These are phyloP conservation scores for Hylaeus anthracinus DNA, from an alignment of 1,140 invertebrate genomes.

Conservation along the genomic window DNA sequence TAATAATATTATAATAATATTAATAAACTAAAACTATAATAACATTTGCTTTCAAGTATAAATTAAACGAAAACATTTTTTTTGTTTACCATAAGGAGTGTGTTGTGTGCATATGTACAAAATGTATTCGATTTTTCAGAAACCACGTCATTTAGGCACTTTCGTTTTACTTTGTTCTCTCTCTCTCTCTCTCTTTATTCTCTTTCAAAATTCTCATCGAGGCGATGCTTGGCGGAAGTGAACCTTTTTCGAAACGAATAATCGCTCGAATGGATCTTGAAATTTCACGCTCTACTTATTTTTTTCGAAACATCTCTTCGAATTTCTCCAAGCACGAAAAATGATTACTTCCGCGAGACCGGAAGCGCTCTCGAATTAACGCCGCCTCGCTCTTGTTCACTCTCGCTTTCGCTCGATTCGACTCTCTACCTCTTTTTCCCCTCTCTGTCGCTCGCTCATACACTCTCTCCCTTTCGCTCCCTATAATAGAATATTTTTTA, in stretches of 20 bases:
- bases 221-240: conserved; percentile 11
- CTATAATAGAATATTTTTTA: conserved; percentile 66
- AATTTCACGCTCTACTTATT: not conserved
- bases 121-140: conserved; percentile 73
- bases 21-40: conserved; percentile 73
- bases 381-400: conserved; percentile 21
- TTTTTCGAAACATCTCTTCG: not conserved
- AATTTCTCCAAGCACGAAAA: conserved; percentile 13
- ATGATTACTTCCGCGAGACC: not conserved
- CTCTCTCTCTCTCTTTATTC: conserved; percentile 1
- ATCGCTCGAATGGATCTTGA: not conserved
- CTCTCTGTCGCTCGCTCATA: conserved; percentile 2
- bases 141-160: conserved; percentile 71
- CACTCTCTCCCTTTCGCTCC: conserved; percentile 20
- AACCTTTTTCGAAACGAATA: conserved; percentile 19
- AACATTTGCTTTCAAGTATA: conserved; percentile 73
- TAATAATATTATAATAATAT: conserved; percentile 63
- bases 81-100: conserved; percentile 61
- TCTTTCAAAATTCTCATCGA: not conserved
- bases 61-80: conserved; percentile 75
- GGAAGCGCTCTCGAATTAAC: conserved; percentile 33
- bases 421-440: not conserved
- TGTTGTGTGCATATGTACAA: conserved; percentile 68
- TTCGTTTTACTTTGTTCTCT: conserved; percentile 45
- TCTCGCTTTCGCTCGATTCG: conserved; percentile 32